Conservation (phyloP, 1,140 invertebrate genomes). For the Arion vulgaris region DNA sequence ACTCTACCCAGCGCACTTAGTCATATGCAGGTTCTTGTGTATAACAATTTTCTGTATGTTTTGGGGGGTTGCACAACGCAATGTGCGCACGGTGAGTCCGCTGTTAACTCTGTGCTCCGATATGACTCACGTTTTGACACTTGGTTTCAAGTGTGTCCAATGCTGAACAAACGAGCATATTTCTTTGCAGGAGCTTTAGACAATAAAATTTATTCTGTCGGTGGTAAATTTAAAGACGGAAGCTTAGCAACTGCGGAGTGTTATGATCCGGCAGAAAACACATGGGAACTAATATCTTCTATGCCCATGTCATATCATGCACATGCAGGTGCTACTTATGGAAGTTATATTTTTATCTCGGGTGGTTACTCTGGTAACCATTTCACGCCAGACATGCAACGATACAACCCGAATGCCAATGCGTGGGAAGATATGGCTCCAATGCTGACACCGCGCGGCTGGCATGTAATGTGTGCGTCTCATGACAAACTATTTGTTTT, state of each 20-base stretch:
- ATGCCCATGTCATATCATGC: slow-evolving; percentile 72
- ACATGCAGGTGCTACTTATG: slow-evolving; percentile 71
- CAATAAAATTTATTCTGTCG: slow-evolving; percentile 69
- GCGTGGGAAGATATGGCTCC: slow-evolving; percentile 72
- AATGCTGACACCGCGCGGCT: slow-evolving; percentile 72
- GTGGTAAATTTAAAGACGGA: slow-evolving; percentile 72
- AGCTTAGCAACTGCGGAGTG: slow-evolving; percentile 69
- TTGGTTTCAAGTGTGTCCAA: slow-evolving; percentile 70
- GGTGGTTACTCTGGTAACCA: slow-evolving; percentile 72
- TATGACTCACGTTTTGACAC: slow-evolving; percentile 71
- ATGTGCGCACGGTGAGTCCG: slow-evolving; percentile 73
- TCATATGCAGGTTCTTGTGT: slow-evolving; percentile 73
- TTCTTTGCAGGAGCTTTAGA: slow-evolving; percentile 71
- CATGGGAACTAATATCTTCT: slow-evolving; percentile 68
- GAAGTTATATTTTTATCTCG: slow-evolving; percentile 70
- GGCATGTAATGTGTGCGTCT: slow-evolving; percentile 73
- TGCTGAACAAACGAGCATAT: slow-evolving; percentile 72
- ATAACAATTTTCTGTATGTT: slow-evolving; percentile 72
- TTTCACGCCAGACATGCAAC: slow-evolving; percentile 71
- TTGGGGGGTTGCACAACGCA: slow-evolving; percentile 72
- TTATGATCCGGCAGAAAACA: slow-evolving; percentile 69
- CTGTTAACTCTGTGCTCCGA: slow-evolving; percentile 70
- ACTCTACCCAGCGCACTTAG: slow-evolving; percentile 71
- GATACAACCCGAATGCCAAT: slow-evolving; percentile 68
- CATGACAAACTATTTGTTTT: slow-evolving; percentile 84